phyloP scores from a whole-genome alignment of 2,888 invertebrate species.

The Lasius fuliginosus region DNA sequence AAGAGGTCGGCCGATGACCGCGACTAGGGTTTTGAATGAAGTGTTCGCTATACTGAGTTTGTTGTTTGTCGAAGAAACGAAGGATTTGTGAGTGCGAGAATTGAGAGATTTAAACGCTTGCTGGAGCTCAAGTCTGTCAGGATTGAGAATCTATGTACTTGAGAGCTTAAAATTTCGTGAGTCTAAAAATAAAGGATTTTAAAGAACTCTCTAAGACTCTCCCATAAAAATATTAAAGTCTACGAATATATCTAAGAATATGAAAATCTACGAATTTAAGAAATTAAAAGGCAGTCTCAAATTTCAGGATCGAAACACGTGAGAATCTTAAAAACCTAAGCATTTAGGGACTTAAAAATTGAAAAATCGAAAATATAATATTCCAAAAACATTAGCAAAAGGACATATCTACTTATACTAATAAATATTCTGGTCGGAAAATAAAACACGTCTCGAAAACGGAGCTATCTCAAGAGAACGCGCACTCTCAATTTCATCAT shows the following conservation, averaged over 20 bases:
- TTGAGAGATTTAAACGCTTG: constrained; percentile 27
- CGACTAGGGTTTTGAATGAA: constrained; percentile 10
- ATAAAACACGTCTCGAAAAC: neutral
- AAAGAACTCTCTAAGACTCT: neutral
- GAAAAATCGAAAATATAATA: neutral
- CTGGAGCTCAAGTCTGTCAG: constrained; percentile 21
- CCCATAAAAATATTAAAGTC: neutral
- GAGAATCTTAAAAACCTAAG: neutral
- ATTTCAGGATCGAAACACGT: neutral
- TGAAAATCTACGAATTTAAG: neutral
- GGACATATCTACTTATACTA: neutral
- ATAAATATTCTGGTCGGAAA: neutral
- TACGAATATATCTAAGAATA: too few relatives aligned
- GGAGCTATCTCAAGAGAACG: neutral
- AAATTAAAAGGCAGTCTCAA: constrained; percentile 18
- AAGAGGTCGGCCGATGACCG: neutral
- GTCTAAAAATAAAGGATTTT: constrained; percentile 33
- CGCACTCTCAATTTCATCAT: neutral
- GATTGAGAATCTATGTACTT: neutral
- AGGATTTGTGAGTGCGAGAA: constrained; percentile 28
- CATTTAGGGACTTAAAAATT: neutral
- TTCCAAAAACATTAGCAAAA: neutral
- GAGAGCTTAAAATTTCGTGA: neutral
- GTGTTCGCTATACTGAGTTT: neutral
- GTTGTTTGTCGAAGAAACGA: neutral